Evolutionary conservation across 1,140 invertebrate species (phyloP).

Genomic region (Heliconius hermathena): DNA sequence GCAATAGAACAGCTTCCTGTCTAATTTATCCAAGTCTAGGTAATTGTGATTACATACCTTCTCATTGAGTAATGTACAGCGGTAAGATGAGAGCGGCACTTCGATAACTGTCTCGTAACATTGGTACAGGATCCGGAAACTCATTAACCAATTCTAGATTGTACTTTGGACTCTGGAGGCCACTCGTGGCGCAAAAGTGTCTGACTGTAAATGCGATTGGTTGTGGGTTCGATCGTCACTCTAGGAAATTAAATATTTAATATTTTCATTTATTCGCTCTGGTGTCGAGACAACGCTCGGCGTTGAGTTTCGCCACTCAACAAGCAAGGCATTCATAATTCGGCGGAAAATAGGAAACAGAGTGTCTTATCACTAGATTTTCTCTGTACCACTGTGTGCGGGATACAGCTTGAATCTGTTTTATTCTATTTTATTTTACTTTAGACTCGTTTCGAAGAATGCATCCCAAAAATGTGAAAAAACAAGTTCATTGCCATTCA

Average conservation of each 20-base stretch:
- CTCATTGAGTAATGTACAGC: constrained; percentile 60
- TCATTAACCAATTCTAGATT: constrained; percentile 72
- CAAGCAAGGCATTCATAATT: too few relatives aligned
- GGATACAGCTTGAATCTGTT: too few relatives aligned
- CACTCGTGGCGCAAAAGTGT: too few relatives aligned
- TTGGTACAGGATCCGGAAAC: constrained; percentile 57
- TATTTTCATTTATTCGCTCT: too few relatives aligned
- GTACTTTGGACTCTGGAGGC: constrained; percentile 54
- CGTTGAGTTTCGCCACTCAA: too few relatives aligned
- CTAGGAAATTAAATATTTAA: too few relatives aligned
- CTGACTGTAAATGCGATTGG: too few relatives aligned
- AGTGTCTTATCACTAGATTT: too few relatives aligned
- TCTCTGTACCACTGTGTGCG: too few relatives aligned
- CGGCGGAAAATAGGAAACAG: too few relatives aligned
- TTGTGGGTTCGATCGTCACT: too few relatives aligned
- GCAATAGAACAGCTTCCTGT: constrained; percentile 50
- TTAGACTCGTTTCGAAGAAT: constrained; percentile 52
- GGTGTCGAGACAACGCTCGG: too few relatives aligned
- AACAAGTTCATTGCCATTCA: constrained; percentile 32
- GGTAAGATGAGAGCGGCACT: constrained; percentile 52
- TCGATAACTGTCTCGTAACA: constrained; percentile 60
- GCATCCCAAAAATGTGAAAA: constrained; percentile 49
- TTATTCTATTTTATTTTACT: constrained; percentile 43
- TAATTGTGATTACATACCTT: constrained; percentile 61
- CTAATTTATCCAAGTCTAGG: constrained; percentile 54